Percentiles rank a stretch among this genome's conserved stretches.
Evolutionary conservation across 2,888 invertebrate species (phyloP).

Genomic region (Thyatira batis): DNA sequence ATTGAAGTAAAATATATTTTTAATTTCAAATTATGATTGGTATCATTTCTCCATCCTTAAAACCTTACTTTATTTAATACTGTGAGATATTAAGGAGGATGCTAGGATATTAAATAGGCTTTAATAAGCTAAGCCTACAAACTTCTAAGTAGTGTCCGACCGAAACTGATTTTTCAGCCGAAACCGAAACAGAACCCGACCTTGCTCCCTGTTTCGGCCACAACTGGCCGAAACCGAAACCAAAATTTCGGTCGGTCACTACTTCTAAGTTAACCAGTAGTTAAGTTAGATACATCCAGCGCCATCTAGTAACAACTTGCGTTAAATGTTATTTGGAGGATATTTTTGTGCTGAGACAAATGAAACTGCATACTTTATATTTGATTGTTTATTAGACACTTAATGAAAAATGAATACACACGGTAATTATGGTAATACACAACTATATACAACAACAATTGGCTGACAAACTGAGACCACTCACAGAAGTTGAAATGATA

Average conservation of each 20-base stretch:
- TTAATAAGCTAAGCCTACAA: too few relatives aligned
- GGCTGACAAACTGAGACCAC: constrained; percentile 6
- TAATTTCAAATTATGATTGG: background rate
- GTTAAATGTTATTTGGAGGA: too few relatives aligned
- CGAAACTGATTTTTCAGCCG: too few relatives aligned
- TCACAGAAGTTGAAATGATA: background rate
- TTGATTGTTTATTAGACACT: constrained; percentile 7
- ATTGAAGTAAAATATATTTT: constrained; percentile 9
- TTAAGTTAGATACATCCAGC: background rate
- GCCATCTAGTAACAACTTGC: background rate
- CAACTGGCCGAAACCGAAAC: too few relatives aligned
- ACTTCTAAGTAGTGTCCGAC: too few relatives aligned
- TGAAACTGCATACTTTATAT: background rate
- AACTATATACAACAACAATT: constrained; percentile 32
- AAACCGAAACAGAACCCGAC: too few relatives aligned
- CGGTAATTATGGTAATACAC: constrained; percentile 19
- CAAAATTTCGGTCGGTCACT: too few relatives aligned
- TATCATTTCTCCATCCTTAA: background rate
- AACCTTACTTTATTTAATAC: too few relatives aligned
- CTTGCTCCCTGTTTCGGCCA: too few relatives aligned
- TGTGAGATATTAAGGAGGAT: too few relatives aligned
- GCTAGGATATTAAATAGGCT: too few relatives aligned
- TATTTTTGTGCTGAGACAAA: background rate
- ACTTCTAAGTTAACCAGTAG: too few relatives aligned
- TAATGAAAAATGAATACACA: constrained; percentile 26